Evolutionary conservation across 2,888 invertebrate species (phyloP).

Genomic region (Asteroscopus sphinx): DNA sequence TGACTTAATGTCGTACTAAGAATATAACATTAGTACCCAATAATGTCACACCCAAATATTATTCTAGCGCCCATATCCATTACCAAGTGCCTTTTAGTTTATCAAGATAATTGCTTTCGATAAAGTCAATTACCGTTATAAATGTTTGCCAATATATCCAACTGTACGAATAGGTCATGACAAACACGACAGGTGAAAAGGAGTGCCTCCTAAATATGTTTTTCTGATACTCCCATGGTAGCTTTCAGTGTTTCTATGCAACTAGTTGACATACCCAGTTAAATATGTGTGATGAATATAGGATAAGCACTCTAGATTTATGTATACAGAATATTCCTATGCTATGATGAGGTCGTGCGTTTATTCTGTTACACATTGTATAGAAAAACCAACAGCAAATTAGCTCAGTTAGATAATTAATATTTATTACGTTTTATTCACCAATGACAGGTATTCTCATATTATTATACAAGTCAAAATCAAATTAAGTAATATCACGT

Average conservation of each 20-base stretch:
- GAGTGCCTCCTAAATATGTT: slow-evolving; percentile 7
- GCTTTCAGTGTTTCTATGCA: slow-evolving; percentile 8
- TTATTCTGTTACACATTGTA: too few species aligned
- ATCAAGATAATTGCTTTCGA: slow-evolving; percentile 53
- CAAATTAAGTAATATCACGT: too few species aligned
- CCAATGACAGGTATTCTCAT: too few species aligned
- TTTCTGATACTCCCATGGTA: slow-evolving; percentile 3
- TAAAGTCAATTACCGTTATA: slow-evolving; percentile 52
- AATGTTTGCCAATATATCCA: slow-evolving; percentile 40
- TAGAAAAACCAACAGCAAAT: too few species aligned
- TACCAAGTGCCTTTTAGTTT: slow-evolving; percentile 40
- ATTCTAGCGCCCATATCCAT: slow-evolving; percentile 30
- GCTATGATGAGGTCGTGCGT: too few species aligned
- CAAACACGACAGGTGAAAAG: slow-evolving; percentile 24
- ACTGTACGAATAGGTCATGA: slow-evolving; percentile 35
- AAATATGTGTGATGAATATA: slow-evolving; percentile 1
- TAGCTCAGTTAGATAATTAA: too few species aligned
- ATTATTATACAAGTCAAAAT: too few species aligned
- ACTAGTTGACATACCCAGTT: not conserved
- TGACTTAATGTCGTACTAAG: too few species aligned
- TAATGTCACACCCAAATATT: slow-evolving; percentile 22
- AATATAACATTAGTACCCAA: too few species aligned
- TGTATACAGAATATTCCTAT: too few species aligned
- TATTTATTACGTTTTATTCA: too few species aligned
- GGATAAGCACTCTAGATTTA: not conserved